Conservation (phyloP, 1,140 invertebrate species). For the Bombus affinis region DNA sequence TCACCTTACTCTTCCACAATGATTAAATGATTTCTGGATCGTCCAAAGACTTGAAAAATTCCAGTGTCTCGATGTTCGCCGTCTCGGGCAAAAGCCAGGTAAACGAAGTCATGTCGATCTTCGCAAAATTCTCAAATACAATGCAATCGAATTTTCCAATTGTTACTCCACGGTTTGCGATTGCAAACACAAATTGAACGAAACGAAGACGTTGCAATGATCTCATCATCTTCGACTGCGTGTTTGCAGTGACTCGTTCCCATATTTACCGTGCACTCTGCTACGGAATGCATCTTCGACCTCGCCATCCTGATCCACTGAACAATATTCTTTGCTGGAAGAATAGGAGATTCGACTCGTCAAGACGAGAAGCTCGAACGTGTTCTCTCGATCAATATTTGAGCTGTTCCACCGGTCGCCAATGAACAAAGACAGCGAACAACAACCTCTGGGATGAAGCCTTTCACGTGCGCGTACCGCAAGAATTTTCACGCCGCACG, state of each 20-base stretch:
- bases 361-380: not conserved
- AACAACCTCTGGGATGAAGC: not conserved
- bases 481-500: not conserved
- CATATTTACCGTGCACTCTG: conserved; percentile 40
- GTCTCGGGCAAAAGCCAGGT: too few relatives aligned
- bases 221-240: not conserved
- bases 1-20: too few relatives aligned
- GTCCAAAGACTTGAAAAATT: too few relatives aligned
- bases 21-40: too few relatives aligned
- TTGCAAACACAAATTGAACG: not conserved
- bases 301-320: not conserved
- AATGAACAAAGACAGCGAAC: not conserved
- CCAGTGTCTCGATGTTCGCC: too few relatives aligned
- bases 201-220: not conserved
- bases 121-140: not conserved
- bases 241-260: conserved; percentile 16
- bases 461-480: not conserved
- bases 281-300: not conserved
- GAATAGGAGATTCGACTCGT: not conserved
- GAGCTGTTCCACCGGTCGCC: not conserved
- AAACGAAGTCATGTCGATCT: too few relatives aligned
- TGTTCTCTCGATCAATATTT: conserved; percentile 32
- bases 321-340: not conserved
- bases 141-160: not conserved
- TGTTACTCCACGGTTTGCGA: not conserved